Evolutionary conservation across 2,888 invertebrate species (phyloP).

Genomic region (Malthinus flaveolus): DNA sequence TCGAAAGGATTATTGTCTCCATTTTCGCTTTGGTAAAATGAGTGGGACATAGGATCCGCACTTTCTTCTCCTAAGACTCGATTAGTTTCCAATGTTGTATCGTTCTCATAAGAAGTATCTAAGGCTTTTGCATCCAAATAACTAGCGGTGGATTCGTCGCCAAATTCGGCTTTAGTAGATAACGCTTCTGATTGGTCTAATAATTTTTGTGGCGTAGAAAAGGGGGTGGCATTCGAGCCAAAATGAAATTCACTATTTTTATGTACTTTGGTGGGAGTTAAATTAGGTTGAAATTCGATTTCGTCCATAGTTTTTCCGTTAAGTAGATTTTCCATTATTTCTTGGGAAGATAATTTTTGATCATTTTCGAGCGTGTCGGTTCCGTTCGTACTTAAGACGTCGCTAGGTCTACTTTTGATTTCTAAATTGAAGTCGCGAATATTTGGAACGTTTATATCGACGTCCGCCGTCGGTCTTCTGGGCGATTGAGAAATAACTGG

Average conservation of each 20-base stretch:
- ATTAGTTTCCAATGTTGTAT: conserved; percentile 1
- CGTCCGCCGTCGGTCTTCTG: conserved; percentile 63
- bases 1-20: conserved; percentile 58
- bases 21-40: conserved; percentile 65
- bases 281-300: conserved; percentile 50
- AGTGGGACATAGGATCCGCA: conserved; percentile 67
- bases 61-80: conserved; percentile 50
- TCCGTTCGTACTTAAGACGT: conserved; percentile 47
- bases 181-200: conserved; percentile 57
- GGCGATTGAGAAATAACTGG: conserved; percentile 71
- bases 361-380: not conserved
- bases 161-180: conserved; percentile 58
- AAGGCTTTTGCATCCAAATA: conserved; percentile 37
- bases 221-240: conserved; percentile 63
- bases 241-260: conserved; percentile 61
- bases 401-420: conserved; percentile 66
- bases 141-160: conserved; percentile 56
- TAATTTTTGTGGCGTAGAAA: conserved; percentile 45
- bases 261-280: conserved; percentile 28
- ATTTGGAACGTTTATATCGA: conserved; percentile 63
- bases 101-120: conserved; percentile 22
- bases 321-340: conserved; percentile 51
- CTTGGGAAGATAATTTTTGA: conserved; percentile 44
- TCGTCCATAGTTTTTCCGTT: conserved; percentile 54
- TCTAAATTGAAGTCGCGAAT: conserved; percentile 67